Base-by-base conservation (phyloP, 2,888 invertebrate genomes). In the Scaptomyza flava region DNA sequence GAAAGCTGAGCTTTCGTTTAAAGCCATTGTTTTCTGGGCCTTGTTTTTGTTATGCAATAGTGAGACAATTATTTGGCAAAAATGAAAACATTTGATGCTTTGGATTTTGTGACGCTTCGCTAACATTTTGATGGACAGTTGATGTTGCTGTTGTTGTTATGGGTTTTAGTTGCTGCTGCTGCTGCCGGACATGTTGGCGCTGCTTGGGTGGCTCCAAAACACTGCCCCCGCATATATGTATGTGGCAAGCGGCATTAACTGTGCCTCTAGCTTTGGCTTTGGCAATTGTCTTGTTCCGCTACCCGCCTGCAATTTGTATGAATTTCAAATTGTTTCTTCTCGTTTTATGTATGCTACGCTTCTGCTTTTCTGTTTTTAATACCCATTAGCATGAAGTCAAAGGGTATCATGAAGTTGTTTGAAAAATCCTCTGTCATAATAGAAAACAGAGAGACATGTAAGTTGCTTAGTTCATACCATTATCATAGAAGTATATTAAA, bases 251-350 rank as follows among this genome's bases (percentile, higher is more conserved):
- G 3, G 36, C 20, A 17, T 20, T 50, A 20, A 20, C 43, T 38
- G 43, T 34, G 17, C 12, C 33, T 36, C 20, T 12, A 9, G 20
- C 42, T 20, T 6, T 42, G 11, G 23, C 59, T 62, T 57, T 75
- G 68, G 65, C 69, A 48, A 51, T 62, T 71, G 60, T 72, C 54
- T 42, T 69, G 78, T 72, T 75, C 65, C 71, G 71, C 65, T 75
- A 64, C 63, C 82, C 78, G 80, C 75, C 78, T 85, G 77, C 86
- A 83, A 86, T 83, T 84, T 84, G 86, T 86, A 83, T 84, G 86
- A 86, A 86, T 83, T 86, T 84, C 77, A 76, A 83, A 85, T 85
- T 66, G 51, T 62, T 59, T 23, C 45, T 17, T 34, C 14, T 52
- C 6, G 5, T 45, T 31, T 12, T 41, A 17, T 53, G 17, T 47